These are phyloP conservation scores for Capreolus pygargus DNA, from an alignment of 2,113 vertebrate species.

Conservation along the genomic window DNA sequence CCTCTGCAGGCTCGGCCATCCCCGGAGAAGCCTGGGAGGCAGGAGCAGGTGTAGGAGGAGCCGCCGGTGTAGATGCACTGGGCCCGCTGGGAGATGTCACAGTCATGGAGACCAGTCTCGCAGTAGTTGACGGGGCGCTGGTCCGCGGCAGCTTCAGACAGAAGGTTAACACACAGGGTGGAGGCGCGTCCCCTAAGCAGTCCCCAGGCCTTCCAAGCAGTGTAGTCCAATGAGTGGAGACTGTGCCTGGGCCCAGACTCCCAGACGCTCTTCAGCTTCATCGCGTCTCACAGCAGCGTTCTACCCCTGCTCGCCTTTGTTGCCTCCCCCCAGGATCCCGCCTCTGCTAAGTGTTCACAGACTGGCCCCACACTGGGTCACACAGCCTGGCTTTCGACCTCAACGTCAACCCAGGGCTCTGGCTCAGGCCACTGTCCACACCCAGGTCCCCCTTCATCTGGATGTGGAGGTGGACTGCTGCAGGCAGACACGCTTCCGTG, in stretches of 20 bases:
- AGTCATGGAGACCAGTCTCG: slow-evolving; percentile 84
- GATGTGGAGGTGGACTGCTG: background rate
- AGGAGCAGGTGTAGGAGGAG: slow-evolving; percentile 87
- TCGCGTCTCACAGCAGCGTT: too few relatives aligned
- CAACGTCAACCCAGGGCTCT: background rate
- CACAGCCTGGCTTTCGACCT: background rate
- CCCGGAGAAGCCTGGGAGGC: slow-evolving; percentile 88
- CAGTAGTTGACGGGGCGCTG: slow-evolving; percentile 86
- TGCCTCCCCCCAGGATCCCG: background rate
- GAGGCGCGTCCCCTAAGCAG: too few relatives aligned
- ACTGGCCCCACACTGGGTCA: accelerated
- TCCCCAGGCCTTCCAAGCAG: background rate
- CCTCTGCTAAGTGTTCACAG: background rate
- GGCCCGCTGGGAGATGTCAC: slow-evolving; percentile 90
- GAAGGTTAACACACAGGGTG: background rate
- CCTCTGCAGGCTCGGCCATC: slow-evolving; percentile 89
- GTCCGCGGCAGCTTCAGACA: slow-evolving; percentile 65
- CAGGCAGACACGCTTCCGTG: background rate
- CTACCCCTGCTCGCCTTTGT: background rate
- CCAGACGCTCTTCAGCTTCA: accelerated
- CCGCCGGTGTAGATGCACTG: slow-evolving; percentile 87
- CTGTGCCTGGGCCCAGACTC: background rate
- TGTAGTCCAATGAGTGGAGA: background rate
- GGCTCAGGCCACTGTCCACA: background rate
- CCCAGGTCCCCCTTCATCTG: background rate